Evolutionary conservation across 2,888 invertebrate species (phyloP).

Genomic region (Amorpha juglandis): DNA sequence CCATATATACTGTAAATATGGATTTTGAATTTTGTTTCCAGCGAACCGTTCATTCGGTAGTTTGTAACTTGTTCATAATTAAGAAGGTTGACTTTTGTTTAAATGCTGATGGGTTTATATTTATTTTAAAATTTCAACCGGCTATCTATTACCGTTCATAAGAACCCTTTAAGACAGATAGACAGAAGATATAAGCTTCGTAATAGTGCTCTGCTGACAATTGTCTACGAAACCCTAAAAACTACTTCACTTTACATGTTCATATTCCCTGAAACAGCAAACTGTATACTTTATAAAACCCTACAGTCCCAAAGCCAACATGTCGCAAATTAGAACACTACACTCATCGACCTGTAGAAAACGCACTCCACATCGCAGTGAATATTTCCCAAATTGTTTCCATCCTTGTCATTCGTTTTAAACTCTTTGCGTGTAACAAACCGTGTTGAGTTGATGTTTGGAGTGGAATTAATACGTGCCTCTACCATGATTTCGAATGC

Average conservation of each 20-base stretch:
- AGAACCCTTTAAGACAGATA: too few relatives aligned
- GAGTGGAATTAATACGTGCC: constrained; percentile 19
- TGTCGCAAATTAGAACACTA: not conserved
- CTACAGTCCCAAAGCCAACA: too few relatives aligned
- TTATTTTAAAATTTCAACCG: too few relatives aligned
- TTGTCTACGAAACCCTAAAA: too few relatives aligned
- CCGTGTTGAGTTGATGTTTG: constrained; percentile 20
- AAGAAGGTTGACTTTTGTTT: too few relatives aligned
- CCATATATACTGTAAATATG: constrained; percentile 22
- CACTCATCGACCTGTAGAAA: not conserved
- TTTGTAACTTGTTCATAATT: not conserved
- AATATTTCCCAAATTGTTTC: constrained; percentile 25
- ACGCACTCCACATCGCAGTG: not conserved
- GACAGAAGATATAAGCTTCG: too few relatives aligned
- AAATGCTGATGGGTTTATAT: too few relatives aligned
- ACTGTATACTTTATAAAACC: too few relatives aligned
- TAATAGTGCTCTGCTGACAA: too few relatives aligned
- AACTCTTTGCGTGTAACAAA: constrained; percentile 29
- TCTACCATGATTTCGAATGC: not conserved
- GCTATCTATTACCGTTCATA: too few relatives aligned
- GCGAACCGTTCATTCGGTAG: not conserved
- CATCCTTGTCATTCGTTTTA: constrained; percentile 27
- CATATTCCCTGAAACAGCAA: too few relatives aligned
- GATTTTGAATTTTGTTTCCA: not conserved
- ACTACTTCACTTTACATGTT: not conserved